Evolutionary conservation across 2,888 invertebrate species (phyloP), one percentile per base, ranked within the genome.

Genomic region (Cerceris ruficornis): DNA sequence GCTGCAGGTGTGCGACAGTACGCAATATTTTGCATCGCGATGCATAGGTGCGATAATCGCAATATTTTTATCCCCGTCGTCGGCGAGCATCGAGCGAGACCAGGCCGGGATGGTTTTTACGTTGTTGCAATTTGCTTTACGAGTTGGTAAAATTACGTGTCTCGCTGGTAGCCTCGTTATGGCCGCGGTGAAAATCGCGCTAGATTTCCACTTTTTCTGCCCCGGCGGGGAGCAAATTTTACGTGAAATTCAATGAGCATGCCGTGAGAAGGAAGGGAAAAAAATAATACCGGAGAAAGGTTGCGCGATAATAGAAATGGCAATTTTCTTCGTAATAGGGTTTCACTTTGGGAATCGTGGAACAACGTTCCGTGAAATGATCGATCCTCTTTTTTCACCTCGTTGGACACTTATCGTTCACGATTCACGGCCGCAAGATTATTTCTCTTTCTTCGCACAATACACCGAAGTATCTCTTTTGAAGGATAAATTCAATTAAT

Each of bases 161-260:
- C 52, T 43, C 52, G 72, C 68, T 66, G 61, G 66, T 58, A 69
- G 55, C 17, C 61, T 74, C 62, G 66, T 77, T 74, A 69, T 61
- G 49, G 28, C 4, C 55, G 17, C 55, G 55, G 9, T 64, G 64
- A 59, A 78, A 78, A 75, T 77, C 70, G 64, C 52, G 57, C 46
- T 65, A 65, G 68, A 67, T 76, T 75, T 78, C 14, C 46, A 60
- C 55, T 60, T 68, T 76, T 68, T 9, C 39, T 42, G 42, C 7
- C 6, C 59, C 65, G 39, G 42, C 39, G 55, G 55, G 52, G 68
- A 70, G 52, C 17, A 70, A 75, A 75, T 77, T 77, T 67, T 52
- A 17, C 55, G 60, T 46, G 64, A 70, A 69, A 77, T 75, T 77
- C 77, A 71, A 77, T 77, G 66, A 77, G 50, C 57, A 59, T 13